These are phyloP conservation scores for Margarornis squamiger DNA, from an alignment of 2,797 vertebrate genomes.

Conservation along the genomic window DNA sequence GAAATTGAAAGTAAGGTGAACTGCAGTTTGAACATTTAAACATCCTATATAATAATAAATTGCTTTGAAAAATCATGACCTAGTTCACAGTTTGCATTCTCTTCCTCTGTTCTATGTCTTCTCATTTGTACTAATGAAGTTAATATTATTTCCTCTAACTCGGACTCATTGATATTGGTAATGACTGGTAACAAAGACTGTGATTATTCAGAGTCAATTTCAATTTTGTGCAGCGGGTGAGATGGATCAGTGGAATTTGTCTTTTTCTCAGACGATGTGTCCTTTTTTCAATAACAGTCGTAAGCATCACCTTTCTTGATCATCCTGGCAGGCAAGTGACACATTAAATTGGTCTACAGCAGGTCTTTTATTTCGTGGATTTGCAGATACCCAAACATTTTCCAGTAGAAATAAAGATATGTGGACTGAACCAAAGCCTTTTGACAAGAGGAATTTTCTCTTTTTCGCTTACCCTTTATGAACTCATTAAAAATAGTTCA, in stretches of 20 bases:
- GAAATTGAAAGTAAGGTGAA: background rate
- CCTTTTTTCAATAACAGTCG: background rate
- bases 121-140: background rate
- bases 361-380: background rate
- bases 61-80: background rate
- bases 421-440: background rate
- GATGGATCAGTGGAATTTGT: background rate
- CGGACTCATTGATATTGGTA: background rate
- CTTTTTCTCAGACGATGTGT: background rate
- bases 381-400: background rate
- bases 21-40: background rate
- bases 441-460: background rate
- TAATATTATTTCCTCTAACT: background rate
- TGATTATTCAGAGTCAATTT: background rate
- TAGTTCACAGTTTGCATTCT: background rate
- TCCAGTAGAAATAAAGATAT: background rate
- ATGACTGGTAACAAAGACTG: fast-evolving
- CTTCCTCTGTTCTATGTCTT: background rate
- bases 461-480: background rate
- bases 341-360: background rate
- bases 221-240: background rate
- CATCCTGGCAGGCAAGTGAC: background rate
- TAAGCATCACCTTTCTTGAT: background rate
- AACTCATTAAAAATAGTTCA: background rate
- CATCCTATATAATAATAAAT: background rate